phyloP scores from a whole-genome alignment of 2,888 invertebrate genomes.

The Gastrophysa polygoni region DNA sequence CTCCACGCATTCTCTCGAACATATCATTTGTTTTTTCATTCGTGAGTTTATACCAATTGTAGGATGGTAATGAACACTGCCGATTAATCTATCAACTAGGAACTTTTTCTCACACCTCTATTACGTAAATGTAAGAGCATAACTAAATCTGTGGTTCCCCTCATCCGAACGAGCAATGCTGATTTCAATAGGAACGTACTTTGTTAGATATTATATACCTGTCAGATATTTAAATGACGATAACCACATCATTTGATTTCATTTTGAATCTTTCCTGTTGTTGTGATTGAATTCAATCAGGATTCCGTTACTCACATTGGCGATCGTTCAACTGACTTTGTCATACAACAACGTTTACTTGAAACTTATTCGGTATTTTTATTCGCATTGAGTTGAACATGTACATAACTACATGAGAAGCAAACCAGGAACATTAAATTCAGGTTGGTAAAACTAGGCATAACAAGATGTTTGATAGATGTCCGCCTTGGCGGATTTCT shows the following conservation, averaged over 20 bases:
- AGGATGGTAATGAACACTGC: neutral
- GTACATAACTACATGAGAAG: neutral
- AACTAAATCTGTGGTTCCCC: conserved; percentile 24
- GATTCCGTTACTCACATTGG: no score
- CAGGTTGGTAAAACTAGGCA: conserved; percentile 22
- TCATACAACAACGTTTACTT: no score
- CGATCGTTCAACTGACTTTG: no score
- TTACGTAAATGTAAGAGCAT: conserved; percentile 20
- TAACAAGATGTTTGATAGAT: conserved; percentile 41
- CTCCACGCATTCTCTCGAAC: no score
- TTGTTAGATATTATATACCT: no score
- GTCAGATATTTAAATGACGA: no score
- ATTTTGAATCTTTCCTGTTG: no score
- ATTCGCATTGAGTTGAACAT: no score
- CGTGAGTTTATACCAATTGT: neutral
- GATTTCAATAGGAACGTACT: conserved; percentile 11
- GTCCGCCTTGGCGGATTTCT: conserved; percentile 34
- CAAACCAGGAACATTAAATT: conserved; percentile 19
- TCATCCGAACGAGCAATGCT: conserved; percentile 20
- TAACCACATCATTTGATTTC: no score
- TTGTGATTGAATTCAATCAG: no score
- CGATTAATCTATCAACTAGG: neutral
- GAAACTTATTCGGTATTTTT: no score
- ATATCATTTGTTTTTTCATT: no score
- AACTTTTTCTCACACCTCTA: conserved; percentile 26